Percentiles rank a stretch among this genome's conserved stretches.
These are phyloP conservation scores for Epinotia ramella DNA, from an alignment of 2,888 invertebrate species.

Conservation along the genomic window DNA sequence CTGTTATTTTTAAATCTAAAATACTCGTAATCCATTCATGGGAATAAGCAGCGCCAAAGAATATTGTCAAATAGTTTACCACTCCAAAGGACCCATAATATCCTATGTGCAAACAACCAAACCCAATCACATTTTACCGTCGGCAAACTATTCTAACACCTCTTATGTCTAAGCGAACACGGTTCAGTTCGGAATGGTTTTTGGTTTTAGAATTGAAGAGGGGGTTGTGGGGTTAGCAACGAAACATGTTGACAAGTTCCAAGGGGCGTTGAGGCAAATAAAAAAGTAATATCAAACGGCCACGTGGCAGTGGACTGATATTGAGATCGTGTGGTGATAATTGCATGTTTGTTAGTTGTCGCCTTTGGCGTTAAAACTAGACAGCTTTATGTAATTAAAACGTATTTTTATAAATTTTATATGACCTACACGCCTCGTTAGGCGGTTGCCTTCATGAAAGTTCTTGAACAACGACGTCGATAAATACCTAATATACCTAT, in stretches of 20 bases:
- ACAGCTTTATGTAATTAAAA: not conserved
- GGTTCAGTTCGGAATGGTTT: slow-evolving; percentile 10
- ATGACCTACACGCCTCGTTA: no score
- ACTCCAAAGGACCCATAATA: slow-evolving; percentile 68
- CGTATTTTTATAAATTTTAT: not conserved
- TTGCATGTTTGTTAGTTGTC: slow-evolving; percentile 75
- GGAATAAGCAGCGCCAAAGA: slow-evolving; percentile 67
- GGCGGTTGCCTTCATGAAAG: no score
- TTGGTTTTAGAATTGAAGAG: slow-evolving; percentile 3
- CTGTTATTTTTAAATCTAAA: slow-evolving; percentile 48
- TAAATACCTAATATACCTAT: no score
- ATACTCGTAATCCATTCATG: slow-evolving; percentile 71
- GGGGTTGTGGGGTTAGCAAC: slow-evolving; percentile 53
- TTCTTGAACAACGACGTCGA: no score
- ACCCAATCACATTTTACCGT: slow-evolving; percentile 49
- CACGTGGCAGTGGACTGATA: slow-evolving; percentile 75
- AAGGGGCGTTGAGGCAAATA: slow-evolving; percentile 78
- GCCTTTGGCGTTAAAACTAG: slow-evolving; percentile 44
- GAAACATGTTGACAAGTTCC: slow-evolving; percentile 81
- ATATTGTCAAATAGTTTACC: slow-evolving; percentile 69
- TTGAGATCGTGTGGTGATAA: slow-evolving; percentile 80
- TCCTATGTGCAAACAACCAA: slow-evolving; percentile 73
- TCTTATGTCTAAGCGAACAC: slow-evolving; percentile 44
- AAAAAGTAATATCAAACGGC: slow-evolving; percentile 79
- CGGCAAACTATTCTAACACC: not conserved